Base-by-base conservation (phyloP, 2,888 invertebrate genomes). In the Chloromyia formosa region DNA sequence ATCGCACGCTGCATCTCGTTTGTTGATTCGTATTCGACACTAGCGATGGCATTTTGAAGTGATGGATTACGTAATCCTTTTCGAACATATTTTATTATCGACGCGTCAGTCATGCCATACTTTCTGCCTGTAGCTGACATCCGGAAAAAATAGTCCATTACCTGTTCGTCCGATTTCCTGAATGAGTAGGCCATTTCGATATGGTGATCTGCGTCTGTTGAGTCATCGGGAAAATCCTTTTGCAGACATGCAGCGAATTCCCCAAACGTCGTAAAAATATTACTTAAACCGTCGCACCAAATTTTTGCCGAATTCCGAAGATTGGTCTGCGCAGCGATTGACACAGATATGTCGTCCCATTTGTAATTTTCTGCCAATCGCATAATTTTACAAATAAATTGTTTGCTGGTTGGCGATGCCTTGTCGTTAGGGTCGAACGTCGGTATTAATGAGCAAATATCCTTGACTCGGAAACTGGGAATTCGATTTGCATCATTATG, bases 281-380 rank as follows among this genome's bases (percentile, higher is more conserved):
- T 61, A 16, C 69, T 14, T 5, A 77, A 71, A 1, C 78, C 75
- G 62, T 78, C 78, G 0, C 77, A 45, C 77, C 77, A 78, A 45
- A 74, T 74, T 54, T 77, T 66, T 22, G 76, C 74, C 3, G 56
- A 49, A 16, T 75, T 75, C 22, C 35, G 16, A 40, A 77, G 14
- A 54, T 77, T 77, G 16, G 74, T 71, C 58, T 77, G 75, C 20
- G 75, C 75, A 9, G 75, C 77, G 14, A 75, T 74, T 14, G 74
- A 23, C 14, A 75, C 42, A 18, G 73, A 53, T 5, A 74, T 74
- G 75, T 77, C 78, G 45, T 75, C 71, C 75, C 76, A 75, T 53
- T 74, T 49, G 53, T 75, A 77, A 5, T 74, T 74, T 7, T 23
- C 12, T 72, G 54, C 76, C 35, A 76, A 23, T 62, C 68, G 76